Base-by-base conservation (phyloP, 23 tunicate species). In the Halocynthia roretzi region DNA sequence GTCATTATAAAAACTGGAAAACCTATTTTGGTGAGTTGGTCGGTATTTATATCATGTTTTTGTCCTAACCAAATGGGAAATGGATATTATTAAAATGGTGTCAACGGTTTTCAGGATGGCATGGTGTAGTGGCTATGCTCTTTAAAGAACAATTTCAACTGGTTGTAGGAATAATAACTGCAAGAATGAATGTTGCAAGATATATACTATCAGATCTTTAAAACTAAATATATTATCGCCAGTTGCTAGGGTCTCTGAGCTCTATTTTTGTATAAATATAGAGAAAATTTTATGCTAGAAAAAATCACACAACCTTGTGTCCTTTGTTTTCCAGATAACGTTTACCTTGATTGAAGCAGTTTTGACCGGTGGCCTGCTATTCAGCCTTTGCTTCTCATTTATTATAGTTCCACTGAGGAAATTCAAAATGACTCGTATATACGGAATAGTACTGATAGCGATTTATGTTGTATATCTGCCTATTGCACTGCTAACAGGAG, bases 351-450 rank as follows among this genome's bases (percentile, higher is more conserved):
- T 84, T 69, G 83, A 80, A 76, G 81, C 83, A 17, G 83, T 80
- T 49, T 20, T 90, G n/a, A 75, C 80, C 51, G 86, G 86, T 1
- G 74, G 91, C 7, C 81, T 90, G n/a, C 70, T 90, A 40, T 82
- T 81, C 53, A 72, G 86, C 53, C 83, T 90, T 51, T 76, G 83
- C 60, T 64, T 80, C 7, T 78, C 84, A 51, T 84, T 84, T 15
- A 67, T 90, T 5, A 80, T 90, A 7, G 61, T 90, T 19, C 96
- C 96, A 0, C 8, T 84, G 6, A 71, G 86, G 8, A 76, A 63
- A 53, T 90, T 90, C 57, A 69, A 68, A 23, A 76, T 90, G 68
- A 90, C 89, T 21, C 62, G 60, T 7, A 11, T 23, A 9, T 83
- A 80, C 52, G 96, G 96, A 5, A 55, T 65, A 68, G 8, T 83